Evolutionary conservation across 2,888 invertebrate species (phyloP).

Genomic region (Lamellibrachia columna): DNA sequence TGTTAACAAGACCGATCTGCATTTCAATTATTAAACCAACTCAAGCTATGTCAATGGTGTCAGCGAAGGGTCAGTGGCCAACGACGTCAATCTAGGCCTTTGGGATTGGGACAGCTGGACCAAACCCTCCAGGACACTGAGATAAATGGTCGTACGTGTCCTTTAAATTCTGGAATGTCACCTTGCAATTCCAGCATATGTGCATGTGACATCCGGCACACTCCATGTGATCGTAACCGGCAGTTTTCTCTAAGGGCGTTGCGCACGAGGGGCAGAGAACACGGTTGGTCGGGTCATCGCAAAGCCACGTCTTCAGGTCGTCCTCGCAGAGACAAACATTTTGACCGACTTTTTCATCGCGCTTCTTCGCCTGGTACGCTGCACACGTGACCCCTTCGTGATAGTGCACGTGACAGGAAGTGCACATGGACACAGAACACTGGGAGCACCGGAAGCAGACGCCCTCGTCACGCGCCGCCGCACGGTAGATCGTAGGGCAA

Average conservation of each 20-base stretch:
- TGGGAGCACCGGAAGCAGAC: conserved; percentile 44
- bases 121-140: conserved; percentile 14
- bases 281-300: conserved; percentile 42
- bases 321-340: conserved; percentile 36
- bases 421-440: conserved; percentile 48
- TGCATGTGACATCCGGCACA: conserved; percentile 49
- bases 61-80: no score
- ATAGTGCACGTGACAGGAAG: conserved; percentile 49
- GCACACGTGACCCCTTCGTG: conserved; percentile 54
- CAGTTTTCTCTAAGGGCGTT: conserved; percentile 50
- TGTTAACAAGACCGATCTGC: no score
- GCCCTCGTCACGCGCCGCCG: conserved; percentile 37
- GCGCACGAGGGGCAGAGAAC: conserved; percentile 54
- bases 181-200: conserved; percentile 57
- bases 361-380: conserved; percentile 42
- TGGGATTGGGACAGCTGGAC: no score
- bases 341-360: conserved; percentile 37
- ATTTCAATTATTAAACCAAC: no score
- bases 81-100: no score
- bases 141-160: conserved; percentile 50
- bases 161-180: conserved; percentile 35
- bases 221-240: conserved; percentile 55
- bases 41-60: no score
- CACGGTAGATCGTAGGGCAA: conserved; percentile 53
- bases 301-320: conserved; percentile 46